A percentile compares a stretch with the other conserved stretches of the same genome.
Conservation (phyloP, 2,888 invertebrate genomes). For the Aethes cnicana region DNA sequence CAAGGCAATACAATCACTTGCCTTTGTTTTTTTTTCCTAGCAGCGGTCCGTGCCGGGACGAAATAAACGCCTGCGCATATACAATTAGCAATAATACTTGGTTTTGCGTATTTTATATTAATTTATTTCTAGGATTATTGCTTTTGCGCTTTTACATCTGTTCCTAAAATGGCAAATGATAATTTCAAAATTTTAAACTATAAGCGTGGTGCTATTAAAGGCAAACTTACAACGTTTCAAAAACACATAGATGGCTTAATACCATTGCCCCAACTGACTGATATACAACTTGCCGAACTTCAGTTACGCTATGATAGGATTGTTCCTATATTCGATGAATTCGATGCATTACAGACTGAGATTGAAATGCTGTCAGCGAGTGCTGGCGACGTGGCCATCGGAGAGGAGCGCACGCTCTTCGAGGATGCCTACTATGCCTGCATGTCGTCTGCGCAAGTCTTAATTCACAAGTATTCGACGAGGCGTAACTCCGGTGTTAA, state of each 20-base stretch:
- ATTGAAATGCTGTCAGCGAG: conserved; percentile 3
- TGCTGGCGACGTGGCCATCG: neutral
- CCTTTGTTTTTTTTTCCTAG: too few species aligned
- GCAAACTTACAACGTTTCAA: neutral
- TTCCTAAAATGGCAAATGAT: neutral
- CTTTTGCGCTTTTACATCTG: neutral
- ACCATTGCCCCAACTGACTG: neutral
- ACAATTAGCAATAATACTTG: too few species aligned
- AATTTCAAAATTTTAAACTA: neutral
- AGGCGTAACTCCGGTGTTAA: neutral
- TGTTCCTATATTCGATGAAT: conserved; percentile 5
- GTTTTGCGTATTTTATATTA: too few species aligned
- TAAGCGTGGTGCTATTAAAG: neutral
- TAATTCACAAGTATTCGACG: neutral
- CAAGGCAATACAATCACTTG: neutral
- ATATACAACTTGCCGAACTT: neutral
- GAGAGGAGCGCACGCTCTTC: conserved; percentile 12
- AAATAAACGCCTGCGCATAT: too few species aligned
- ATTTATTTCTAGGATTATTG: neutral
- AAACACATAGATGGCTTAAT: neutral
- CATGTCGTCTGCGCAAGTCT: conserved; percentile 5
- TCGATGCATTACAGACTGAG: conserved; percentile 21
- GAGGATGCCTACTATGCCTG: conserved; percentile 7
- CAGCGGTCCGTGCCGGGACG: too few species aligned
- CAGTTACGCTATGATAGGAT: conserved; percentile 4